These are phyloP conservation scores for Rhynchophorus ferrugineus DNA, from an alignment of 1,140 invertebrate genomes.

Conservation along the genomic window DNA sequence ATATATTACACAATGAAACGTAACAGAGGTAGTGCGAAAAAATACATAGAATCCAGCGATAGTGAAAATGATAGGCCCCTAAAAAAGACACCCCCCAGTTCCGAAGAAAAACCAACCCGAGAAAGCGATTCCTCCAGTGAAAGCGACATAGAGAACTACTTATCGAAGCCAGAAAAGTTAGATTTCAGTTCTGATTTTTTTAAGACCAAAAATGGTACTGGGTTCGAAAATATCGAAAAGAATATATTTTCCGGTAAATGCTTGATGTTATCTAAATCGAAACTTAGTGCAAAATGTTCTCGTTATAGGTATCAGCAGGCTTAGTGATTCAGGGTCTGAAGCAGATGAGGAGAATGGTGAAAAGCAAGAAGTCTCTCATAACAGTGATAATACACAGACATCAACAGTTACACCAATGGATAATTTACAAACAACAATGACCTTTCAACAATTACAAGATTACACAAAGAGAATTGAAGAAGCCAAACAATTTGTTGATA, in stretches of 20 bases:
- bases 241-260: conserved; percentile 27
- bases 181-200: conserved; percentile 43
- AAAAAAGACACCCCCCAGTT: conserved; percentile 2
- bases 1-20: too few species aligned
- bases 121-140: conserved; percentile 36
- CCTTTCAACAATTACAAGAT: conserved; percentile 44
- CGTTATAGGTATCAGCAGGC: conserved; percentile 11
- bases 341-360: conserved; percentile 34
- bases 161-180: conserved; percentile 40
- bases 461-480: conserved; percentile 46
- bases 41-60: conserved; percentile 16
- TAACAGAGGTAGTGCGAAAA: conserved; percentile 9
- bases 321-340: conserved; percentile 36
- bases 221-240: conserved; percentile 37
- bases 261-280: neutral
- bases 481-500: conserved; percentile 45
- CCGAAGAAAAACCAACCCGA: neutral
- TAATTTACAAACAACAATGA: conserved; percentile 23
- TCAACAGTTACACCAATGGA: neutral
- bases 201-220: conserved; percentile 18
- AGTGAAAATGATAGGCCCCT: conserved; percentile 18
- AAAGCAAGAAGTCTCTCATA: neutral
- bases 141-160: conserved; percentile 44
- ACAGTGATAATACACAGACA: neutral
- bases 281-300: neutral